phyloP scores from a whole-genome alignment of 2,113 vertebrate genomes.

The Ibidorhyncha struthersii region DNA sequence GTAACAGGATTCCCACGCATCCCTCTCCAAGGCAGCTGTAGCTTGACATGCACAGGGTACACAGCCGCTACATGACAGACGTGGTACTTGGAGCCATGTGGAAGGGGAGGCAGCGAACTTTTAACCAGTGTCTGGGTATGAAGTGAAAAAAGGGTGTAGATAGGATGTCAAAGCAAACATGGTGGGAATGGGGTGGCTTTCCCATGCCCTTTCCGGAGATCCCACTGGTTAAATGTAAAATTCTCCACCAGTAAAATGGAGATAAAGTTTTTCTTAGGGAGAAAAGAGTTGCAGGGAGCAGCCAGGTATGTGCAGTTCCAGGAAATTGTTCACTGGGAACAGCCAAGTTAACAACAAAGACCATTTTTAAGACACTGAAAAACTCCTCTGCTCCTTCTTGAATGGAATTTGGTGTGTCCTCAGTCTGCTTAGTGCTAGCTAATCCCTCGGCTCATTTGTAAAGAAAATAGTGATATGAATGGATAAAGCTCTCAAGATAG shows the following conservation, averaged over 20 bases:
- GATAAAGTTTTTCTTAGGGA: neutral
- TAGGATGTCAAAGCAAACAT: neutral
- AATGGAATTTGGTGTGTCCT: neutral
- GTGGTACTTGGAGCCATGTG: neutral
- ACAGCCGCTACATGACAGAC: fast-evolving
- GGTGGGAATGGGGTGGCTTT: fast-evolving
- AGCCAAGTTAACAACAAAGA: neutral
- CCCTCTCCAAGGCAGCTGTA: neutral
- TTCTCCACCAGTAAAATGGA: neutral
- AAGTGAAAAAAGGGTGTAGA: neutral
- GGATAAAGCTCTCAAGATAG: slow-evolving; percentile 35
- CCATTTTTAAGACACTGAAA: neutral
- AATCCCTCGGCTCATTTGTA: slow-evolving; percentile 14
- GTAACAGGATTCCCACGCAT: neutral
- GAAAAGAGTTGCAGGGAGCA: neutral
- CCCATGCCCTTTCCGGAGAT: neutral
- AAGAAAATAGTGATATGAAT: slow-evolving; percentile 20
- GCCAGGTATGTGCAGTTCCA: neutral
- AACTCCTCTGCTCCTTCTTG: neutral
- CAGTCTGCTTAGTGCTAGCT: neutral
- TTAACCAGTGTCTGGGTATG: neutral
- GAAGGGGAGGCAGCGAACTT: neutral
- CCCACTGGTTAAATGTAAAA: neutral
- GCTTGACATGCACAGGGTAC: neutral
- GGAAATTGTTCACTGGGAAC: neutral